A percentile compares a stretch with the other conserved stretches of the same genome.
Conservation (phyloP, 2,797 vertebrate species). For the Apodemus agrarius region DNA sequence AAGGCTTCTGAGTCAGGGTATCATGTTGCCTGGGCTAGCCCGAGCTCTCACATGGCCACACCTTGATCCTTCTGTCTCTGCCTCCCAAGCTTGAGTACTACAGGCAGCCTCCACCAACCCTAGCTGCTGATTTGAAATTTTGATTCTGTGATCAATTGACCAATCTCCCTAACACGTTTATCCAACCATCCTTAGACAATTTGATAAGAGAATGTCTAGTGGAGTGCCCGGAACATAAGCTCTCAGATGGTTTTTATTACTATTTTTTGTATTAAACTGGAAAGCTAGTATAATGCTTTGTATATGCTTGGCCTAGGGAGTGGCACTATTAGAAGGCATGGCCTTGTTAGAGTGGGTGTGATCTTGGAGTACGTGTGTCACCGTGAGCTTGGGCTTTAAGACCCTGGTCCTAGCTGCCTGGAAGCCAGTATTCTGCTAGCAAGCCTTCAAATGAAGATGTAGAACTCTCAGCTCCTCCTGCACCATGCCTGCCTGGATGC, state of each 20-base stretch:
- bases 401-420: not conserved
- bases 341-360: not conserved
- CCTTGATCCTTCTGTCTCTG: not conserved
- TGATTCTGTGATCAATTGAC: not conserved
- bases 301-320: not conserved
- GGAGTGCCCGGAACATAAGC: not conserved
- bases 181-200: not conserved
- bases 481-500: not conserved
- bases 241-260: not conserved
- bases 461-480: no score
- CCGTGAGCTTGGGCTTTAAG: not conserved
- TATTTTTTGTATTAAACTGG: not conserved
- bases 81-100: not conserved
- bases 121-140: conserved; percentile 30
- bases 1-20: not conserved
- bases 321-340: not conserved
- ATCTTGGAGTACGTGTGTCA: not conserved
- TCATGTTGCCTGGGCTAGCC: not conserved
- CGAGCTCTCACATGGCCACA: not conserved
- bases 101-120: not conserved
- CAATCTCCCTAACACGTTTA: conserved; percentile 6
- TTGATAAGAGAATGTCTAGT: not conserved
- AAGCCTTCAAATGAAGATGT: not conserved
- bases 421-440: not conserved
- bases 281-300: not conserved